Base-by-base conservation (phyloP, 2,113 vertebrate genomes). In the Podarcis muralis region DNA sequence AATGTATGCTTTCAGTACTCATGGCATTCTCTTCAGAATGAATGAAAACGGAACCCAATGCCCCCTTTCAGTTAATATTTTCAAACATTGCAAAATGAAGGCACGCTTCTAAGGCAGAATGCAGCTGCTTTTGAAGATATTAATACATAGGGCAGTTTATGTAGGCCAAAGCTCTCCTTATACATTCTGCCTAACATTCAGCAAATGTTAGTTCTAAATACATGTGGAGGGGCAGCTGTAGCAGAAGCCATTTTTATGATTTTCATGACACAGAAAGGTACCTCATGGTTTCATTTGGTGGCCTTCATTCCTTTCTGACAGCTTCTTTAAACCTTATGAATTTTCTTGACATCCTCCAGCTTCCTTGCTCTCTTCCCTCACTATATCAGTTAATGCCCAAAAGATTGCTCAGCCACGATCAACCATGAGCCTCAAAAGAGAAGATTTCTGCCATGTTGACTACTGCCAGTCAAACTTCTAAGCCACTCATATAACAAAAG, bases 271-370 rank as follows among this genome's bases (percentile, higher is more conserved):
- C 62, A 86, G 5, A 3, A 30, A 77, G 48, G 27, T 25, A 32
- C 27, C 8, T 20, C 40, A 23, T 5, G 18, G 37, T 20, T 88
- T 88, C 20, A 75, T 40, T 22, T 18, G 20, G 13, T 23, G 57
- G 37, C 30, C 15, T 66, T 11, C 40, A 40, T 37, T 68, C 76
- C 66, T 90, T 87, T 90, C 27, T 84, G 57, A 76, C n/a, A 84
- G 77, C 20, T 40, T 74, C 91, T 94, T 92, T 90, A 59, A 48
- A 1, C 80, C 23, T 92, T 43, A 89, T 40, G 81, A n/a, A 59
- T 91, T 87, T 88, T n/a, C 6, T 72, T 66, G 71, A 76, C 68
- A 32, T 23, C 48, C 22, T 79, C 7, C 76, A 65, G 0, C 82
- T 32, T 90, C 22, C 62, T 78, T 90, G 88, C 72, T 57, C 0